Evolutionary conservation across 2,113 vertebrate species (phyloP), one percentile per base, ranked within the genome.

Genomic region (Ellobius talpinus): DNA sequence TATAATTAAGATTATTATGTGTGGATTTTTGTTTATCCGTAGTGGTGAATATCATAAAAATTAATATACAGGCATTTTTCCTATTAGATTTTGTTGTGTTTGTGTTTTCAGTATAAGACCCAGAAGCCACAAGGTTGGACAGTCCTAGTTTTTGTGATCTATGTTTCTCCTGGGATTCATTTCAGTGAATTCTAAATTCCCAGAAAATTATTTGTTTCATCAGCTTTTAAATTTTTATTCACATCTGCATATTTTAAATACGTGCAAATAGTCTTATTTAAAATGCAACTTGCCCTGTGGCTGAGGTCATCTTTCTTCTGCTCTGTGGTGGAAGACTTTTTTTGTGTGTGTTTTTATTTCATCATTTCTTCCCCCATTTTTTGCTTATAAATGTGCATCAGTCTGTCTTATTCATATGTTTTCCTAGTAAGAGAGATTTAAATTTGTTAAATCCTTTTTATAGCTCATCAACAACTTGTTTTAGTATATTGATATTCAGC

Each of bases 201-300:
- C 52, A 31, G 45, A 88, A 87, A 93, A 88, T 77, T 55, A 77
- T 87, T 87, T 72, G 7, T 74, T 74, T 88, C 24, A 91, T 23
- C 24, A 88, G 7, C 36, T 90, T 93, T 95, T 82, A 87, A n/a
- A 42, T 42, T 74, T 74, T 74, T 12, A 74, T 74, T 3, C 72
- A 74, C n/a, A 42, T 74, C 12, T 74, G n/a, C 21, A 24, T 74
- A 42, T 74, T 74, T 42, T 39, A 74, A 74, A 74, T 74, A 13
- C 74, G 1, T 68, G 21, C 19, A 76, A 76, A 76, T 42, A 90
- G 21, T 81, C 26, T 90, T 68, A 77, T 96, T 90, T 68, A 0
- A 42, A 81, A 19, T 81, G 39, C 47, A 61, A 74, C 55, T 47
- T 77, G 61, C 55, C 16, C 16, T 55, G 17, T 88, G 65, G 13